Evolutionary conservation across 1,140 invertebrate genomes (phyloP), one percentile per base, ranked within the genome.

Genomic region (Eufriesea mexicana): DNA sequence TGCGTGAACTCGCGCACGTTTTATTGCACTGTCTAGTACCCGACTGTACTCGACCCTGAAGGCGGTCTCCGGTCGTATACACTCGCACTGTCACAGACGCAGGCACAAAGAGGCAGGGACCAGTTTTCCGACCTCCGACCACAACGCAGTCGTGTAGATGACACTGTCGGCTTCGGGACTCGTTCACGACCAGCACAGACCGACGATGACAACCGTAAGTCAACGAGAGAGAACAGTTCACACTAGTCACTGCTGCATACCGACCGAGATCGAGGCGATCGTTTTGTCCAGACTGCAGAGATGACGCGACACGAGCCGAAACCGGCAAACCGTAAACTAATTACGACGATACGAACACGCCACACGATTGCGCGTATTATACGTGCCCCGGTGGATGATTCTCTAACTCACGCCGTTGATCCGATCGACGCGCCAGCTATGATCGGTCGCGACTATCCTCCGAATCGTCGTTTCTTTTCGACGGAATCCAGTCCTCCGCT

Each of bases 381-480:
- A 73, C 61, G 76, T 67, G 76, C 75, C 76, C 79, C 76, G 35
- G 72, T 68, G 45, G 55, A 79, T 23, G 47, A 47, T 55, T 47
- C 47, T 16, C 68, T 71, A 78, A 87, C 86, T 86, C 86, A 83
- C 87, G 84, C 59, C 72, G 87, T 92, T 89, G 91, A 93, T 92
- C 92, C 93, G 94, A 94, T 94, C 93, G 93, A 89, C 93, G 91
- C 92, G 93, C 93, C 92, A 94, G 93, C 94, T 94, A 94, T 94
- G 93, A 94, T 94, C 94, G 94, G 93, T 93, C 92, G 93, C 93
- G 92, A 94, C 94, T 94, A 94, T 94, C 93, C 93, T 92, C 91
- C 90, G 93, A 94, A 94, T 94, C 93, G 93, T 93, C 93, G 93
- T 94, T 94, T 94, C 93, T 94, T 94, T 94, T 94, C 91, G 91